These are phyloP conservation scores for Urocynchramus pylzowi DNA, from an alignment of 2,113 vertebrate species.

Conservation along the genomic window DNA sequence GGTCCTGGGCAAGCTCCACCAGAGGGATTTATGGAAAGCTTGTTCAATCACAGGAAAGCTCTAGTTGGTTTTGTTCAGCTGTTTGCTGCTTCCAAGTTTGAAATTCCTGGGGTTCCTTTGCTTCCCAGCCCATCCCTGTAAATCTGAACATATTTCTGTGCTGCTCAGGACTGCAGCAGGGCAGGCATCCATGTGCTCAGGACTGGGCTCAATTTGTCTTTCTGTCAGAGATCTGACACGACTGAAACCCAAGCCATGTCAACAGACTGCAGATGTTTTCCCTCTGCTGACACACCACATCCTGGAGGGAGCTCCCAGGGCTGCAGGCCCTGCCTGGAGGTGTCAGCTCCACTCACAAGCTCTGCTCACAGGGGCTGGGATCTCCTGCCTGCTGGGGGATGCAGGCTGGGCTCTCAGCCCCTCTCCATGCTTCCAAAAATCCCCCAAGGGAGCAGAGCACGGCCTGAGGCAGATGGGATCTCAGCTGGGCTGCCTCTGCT, in stretches of 20 bases:
- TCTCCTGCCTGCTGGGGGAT: neutral
- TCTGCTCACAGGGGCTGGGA: neutral
- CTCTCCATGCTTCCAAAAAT: neutral
- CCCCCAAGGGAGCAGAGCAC: neutral
- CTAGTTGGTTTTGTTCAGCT: neutral
- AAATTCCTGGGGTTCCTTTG: neutral
- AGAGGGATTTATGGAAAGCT: neutral
- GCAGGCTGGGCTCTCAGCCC: too few species aligned
- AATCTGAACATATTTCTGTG: neutral
- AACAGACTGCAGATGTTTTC: conserved; percentile 27
- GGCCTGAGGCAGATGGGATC: neutral
- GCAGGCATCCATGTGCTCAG: neutral
- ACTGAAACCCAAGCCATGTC: conserved; percentile 2
- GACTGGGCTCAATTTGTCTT: neutral
- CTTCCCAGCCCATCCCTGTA: neutral
- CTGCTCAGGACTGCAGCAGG: neutral
- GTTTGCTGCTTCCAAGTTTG: neutral
- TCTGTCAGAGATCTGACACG: conserved; percentile 14
- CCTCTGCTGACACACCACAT: conserved; percentile 13
- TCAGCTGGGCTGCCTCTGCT: neutral
- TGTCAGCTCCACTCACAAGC: neutral
- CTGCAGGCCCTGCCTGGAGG: neutral
- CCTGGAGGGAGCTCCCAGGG: neutral
- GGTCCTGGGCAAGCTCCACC: neutral
- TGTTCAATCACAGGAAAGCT: neutral